Base-by-base conservation (phyloP, 1,140 invertebrate genomes). In the Glossosoma conforme region DNA sequence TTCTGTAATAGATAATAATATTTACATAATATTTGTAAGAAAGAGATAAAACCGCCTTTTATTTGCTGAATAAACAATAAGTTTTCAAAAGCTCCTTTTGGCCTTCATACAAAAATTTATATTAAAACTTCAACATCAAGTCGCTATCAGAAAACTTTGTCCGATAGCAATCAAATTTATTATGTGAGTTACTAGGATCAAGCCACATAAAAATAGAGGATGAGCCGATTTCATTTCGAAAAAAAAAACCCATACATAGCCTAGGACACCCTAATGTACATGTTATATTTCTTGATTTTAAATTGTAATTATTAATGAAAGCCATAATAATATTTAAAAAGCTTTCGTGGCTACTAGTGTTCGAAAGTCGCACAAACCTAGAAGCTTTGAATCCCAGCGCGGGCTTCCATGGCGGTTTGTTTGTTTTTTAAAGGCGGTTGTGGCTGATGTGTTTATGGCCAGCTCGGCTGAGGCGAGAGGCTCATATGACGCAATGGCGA, bases 361-460 rank as follows among this genome's bases (percentile, higher is more conserved):
- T 32, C 30, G 44, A 32, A 45, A 45, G 18, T 19, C 22, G 18
- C 1, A n/a, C n/a, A n/a, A n/a, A n/a, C n/a, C n/a, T n/a, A n/a
- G n/a, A n/a, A n/a, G n/a, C n/a, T n/a, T n/a, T n/a, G n/a, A n/a
- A n/a, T n/a, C n/a, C n/a, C n/a, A n/a, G n/a, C 24, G 14, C n/a
- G 11, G 15, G 8, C 9, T 9, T 6, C 17, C 30, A 15, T 22
- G 52, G 40, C 38, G 33, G 14, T 6, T 13, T 54, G 44, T 47
- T 54, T 54, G 37, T 47, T 50, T 54, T 47, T 36, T 4, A 43
- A 38, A 47, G 36, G 38, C 38, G 15, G 15, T 32, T 9, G 22
- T 22, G 19, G 38, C 14, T 48, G 52, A 54, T 33, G 44, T 54
- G 52, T 54, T 54, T 54, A 48, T 43, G 48, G 38, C 6, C 18